phyloP scores from a whole-genome alignment of 2,797 vertebrate genomes.

The Lagocephalus sceleratus region DNA sequence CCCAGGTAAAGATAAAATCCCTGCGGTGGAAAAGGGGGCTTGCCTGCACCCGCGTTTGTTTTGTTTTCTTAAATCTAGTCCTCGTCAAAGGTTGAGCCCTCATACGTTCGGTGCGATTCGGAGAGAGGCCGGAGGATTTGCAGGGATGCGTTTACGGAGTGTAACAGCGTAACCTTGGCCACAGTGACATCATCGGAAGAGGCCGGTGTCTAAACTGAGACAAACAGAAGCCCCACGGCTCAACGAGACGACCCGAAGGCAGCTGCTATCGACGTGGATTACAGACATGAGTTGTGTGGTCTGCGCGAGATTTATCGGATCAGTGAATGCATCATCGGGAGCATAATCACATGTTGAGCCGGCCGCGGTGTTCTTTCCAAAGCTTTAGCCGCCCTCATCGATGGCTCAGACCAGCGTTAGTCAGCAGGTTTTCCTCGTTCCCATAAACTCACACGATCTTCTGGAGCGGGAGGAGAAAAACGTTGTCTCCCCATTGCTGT shows the following conservation, averaged over 20 bases:
- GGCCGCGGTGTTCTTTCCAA: constrained; percentile 27
- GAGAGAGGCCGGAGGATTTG: too few species aligned
- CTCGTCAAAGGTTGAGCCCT: too few species aligned
- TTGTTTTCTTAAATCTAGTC: too few species aligned
- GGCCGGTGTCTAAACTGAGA: constrained; percentile 17
- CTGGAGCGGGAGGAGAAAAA: too few species aligned
- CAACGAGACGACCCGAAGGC: constrained; percentile 26
- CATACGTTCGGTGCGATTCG: too few species aligned
- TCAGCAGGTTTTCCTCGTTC: constrained; percentile 15
- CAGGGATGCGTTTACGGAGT: constrained; percentile 6
- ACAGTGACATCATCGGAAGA: constrained; percentile 16
- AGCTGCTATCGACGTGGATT: constrained; percentile 39
- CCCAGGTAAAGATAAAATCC: too few species aligned
- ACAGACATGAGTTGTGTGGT: constrained; percentile 29
- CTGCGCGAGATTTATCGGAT: constrained; percentile 39
- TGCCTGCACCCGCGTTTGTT: too few species aligned
- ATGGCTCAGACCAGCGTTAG: constrained; percentile 30
- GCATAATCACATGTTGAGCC: constrained; percentile 37
- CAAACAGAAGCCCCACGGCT: constrained; percentile 12
- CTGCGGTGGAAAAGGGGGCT: too few species aligned
- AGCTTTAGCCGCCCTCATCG: constrained; percentile 39
- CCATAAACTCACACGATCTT: too few species aligned
- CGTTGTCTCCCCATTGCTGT: too few species aligned
- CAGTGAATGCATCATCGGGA: constrained; percentile 38
- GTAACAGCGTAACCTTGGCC: constrained; percentile 8